Evolutionary conservation across 2,113 vertebrate genomes (phyloP).

Genomic region (Labrus mixtus): DNA sequence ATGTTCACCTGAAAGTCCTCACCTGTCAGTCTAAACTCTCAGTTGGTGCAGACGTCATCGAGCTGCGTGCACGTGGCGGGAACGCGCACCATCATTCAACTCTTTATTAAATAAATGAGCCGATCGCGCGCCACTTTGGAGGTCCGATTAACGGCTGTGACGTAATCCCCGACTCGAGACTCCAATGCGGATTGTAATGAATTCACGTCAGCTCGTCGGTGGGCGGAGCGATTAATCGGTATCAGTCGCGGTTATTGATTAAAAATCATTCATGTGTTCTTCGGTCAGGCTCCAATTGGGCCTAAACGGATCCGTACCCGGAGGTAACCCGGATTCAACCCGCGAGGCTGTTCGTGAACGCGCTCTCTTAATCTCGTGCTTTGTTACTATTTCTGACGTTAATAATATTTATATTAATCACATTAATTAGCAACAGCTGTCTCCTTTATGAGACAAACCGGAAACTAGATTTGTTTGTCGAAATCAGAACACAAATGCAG

Average conservation of each 20-base stretch:
- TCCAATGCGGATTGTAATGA: background rate
- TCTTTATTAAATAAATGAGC: background rate
- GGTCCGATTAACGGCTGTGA: background rate
- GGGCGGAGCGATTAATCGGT: accelerated
- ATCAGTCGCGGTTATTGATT: background rate
- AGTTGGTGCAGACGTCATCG: background rate
- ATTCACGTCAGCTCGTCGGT: conserved; percentile 33
- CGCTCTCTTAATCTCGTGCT: too few relatives aligned
- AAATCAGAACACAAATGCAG: background rate
- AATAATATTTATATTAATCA: accelerated
- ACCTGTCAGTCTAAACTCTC: background rate
- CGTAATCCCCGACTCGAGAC: background rate
- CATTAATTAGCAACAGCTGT: conserved; percentile 16
- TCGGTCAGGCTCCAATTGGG: conserved; percentile 30
- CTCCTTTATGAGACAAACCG: background rate
- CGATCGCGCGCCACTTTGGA: conserved; percentile 5
- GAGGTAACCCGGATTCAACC: background rate
- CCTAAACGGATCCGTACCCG: conserved; percentile 1
- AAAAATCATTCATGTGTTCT: conserved; percentile 62
- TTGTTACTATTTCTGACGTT: background rate
- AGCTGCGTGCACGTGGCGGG: conserved; percentile 17
- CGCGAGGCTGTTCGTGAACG: background rate
- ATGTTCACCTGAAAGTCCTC: background rate
- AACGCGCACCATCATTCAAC: conserved; percentile 11
- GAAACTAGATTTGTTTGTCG: background rate